Evolutionary conservation across 2,113 vertebrate genomes (phyloP).

Genomic region (Ciconia maguari): DNA sequence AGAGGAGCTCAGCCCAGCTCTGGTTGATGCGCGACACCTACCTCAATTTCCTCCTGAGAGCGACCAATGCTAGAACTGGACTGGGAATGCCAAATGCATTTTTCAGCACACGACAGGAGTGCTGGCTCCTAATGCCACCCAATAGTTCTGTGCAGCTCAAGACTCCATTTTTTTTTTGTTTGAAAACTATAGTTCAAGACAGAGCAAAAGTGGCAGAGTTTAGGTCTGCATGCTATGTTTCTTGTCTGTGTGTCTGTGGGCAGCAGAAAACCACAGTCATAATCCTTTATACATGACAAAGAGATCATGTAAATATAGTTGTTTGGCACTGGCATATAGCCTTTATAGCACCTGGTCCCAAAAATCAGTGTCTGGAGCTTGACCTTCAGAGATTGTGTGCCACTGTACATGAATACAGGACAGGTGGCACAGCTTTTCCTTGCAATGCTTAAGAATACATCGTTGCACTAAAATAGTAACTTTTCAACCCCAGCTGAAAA

Average conservation of each 20-base stretch:
- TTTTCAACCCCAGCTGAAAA: conserved; percentile 16
- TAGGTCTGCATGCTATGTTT: neutral
- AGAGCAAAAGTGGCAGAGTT: neutral
- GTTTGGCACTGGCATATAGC: neutral
- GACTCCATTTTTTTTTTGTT: accelerated
- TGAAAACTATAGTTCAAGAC: neutral
- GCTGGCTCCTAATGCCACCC: neutral
- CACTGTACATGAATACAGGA: neutral
- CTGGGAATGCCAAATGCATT: neutral
- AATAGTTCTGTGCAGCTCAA: neutral
- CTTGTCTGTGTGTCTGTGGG: neutral
- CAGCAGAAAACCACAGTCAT: neutral
- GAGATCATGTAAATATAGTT: neutral
- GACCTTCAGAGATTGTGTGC: neutral
- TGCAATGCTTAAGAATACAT: neutral
- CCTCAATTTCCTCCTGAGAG: neutral
- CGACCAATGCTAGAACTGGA: accelerated
- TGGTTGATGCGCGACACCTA: accelerated
- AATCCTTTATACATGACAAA: neutral
- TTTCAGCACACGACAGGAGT: neutral
- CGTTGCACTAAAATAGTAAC: neutral
- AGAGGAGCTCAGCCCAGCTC: neutral
- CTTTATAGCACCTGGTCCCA: neutral
- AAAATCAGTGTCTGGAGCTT: neutral
- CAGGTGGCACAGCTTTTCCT: neutral